Evolutionary conservation across 2,888 invertebrate genomes (phyloP).

Genomic region (Exocentrus adspersus): DNA sequence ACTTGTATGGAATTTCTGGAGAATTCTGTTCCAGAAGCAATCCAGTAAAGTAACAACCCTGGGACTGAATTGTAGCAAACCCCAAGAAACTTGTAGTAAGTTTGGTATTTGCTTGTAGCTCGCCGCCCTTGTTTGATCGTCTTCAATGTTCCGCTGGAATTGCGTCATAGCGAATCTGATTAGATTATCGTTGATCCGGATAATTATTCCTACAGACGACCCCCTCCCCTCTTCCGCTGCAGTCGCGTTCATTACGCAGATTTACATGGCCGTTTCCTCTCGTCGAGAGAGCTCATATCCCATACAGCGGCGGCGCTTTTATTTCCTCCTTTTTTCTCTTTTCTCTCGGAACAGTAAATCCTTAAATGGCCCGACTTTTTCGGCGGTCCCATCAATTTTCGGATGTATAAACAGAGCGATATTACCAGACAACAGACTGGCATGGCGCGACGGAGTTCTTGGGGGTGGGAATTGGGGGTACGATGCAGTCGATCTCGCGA

Average conservation of each 20-base stretch:
- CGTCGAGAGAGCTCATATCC: neutral
- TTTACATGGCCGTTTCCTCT: neutral
- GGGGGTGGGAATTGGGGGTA: conserved; percentile 15
- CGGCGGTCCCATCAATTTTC: conserved; percentile 48
- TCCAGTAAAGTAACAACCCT: too few relatives aligned
- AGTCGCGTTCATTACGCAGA: neutral
- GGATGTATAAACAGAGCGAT: conserved; percentile 56
- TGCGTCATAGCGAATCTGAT: too few relatives aligned
- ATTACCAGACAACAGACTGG: conserved; percentile 59
- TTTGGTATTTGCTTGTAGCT: too few relatives aligned
- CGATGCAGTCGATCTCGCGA: conserved; percentile 29
- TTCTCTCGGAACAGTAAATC: neutral
- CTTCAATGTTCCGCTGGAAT: too few relatives aligned
- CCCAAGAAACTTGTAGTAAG: too few relatives aligned
- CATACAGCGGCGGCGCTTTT: neutral
- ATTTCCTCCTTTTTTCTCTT: neutral
- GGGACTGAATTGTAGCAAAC: too few relatives aligned
- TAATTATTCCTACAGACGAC: too few relatives aligned
- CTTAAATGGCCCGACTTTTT: conserved; percentile 17
- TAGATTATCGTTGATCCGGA: too few relatives aligned
- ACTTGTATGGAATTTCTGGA: too few relatives aligned
- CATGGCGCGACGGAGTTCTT: conserved; percentile 37
- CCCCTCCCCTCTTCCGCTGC: neutral
- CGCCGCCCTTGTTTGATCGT: too few relatives aligned
- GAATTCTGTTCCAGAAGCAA: too few relatives aligned